Evolutionary conservation across 2,888 invertebrate genomes (phyloP), one percentile per base, ranked within the genome.

Genomic region (Lutraria lutraria): DNA sequence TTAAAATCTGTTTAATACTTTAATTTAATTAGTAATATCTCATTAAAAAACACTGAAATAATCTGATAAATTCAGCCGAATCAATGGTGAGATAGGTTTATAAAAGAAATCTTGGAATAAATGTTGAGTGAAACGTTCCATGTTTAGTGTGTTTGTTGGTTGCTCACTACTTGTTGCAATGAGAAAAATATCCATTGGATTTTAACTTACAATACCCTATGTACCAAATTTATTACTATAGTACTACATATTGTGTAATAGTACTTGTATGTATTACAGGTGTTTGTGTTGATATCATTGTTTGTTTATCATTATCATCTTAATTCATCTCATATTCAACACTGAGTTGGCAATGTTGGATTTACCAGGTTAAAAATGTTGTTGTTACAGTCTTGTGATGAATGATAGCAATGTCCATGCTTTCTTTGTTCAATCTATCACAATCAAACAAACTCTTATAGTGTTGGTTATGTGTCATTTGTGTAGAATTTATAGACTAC

Each of bases 161-260:
- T 25, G 63, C 63, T 68, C 63, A n/a, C 63, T 68, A 21, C n/a
- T 25, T 56, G 56, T 68, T 68, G 63, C 25, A 25, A 25, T 68
- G 31, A 76, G 15, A 15, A 31, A 31, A 31, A 31, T 31, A 76
- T 76, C 19, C 76, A n/a, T 76, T 31, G 76, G 76, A 76, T 19
- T 34, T 34, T 13, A 76, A 76, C 76, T 76, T 76, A 76, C 76
- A 76, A 16, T 31, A 76, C 31, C 76, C 31, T 19, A 34, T 76
- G 76, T 76, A 76, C 76, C 76, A 76, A 76, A 76, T 63, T 19
- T 63, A 63, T 63, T 19, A 31, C 31, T 76, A 76, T 76, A 76
- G 76, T 76, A 34, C 76, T 76, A 31, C 21, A 63, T 63, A 63
- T 63, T 63, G 31, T 34, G 76, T 76, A 76, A 31, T 34, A 25